These are phyloP conservation scores for Calyptomena viridis DNA, from an alignment of 2,113 vertebrate genomes.

Conservation along the genomic window DNA sequence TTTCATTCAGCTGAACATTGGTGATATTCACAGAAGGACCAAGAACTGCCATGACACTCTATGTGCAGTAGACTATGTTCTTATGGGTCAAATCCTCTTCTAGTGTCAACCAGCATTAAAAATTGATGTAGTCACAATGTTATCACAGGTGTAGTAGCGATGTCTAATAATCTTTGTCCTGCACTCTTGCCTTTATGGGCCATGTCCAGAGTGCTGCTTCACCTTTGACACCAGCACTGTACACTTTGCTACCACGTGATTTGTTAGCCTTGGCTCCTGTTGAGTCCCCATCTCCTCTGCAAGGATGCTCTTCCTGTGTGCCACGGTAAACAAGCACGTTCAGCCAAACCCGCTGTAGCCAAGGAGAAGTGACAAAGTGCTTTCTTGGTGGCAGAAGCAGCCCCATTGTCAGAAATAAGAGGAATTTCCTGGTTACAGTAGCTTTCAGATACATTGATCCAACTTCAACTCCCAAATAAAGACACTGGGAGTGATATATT, in stretches of 20 bases:
- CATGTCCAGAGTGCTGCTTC: neutral
- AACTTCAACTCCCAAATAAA: neutral
- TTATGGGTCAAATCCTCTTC: neutral
- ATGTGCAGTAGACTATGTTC: neutral
- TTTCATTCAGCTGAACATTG: neutral
- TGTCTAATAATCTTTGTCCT: neutral
- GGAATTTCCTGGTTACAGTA: conserved; percentile 11
- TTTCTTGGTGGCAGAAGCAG: neutral
- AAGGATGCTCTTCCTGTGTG: neutral
- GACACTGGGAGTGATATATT: neutral
- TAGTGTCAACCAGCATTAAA: neutral
- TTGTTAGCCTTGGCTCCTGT: rapidly evolving
- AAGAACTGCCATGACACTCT: neutral
- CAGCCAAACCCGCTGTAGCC: neutral
- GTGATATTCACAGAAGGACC: neutral
- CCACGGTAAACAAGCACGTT: neutral
- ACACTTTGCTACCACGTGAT: rapidly evolving
- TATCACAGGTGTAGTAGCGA: neutral
- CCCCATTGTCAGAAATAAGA: conserved; percentile 1
- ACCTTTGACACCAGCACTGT: neutral
- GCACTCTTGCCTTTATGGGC: neutral
- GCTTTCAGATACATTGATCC: conserved; percentile 4
- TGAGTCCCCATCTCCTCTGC: rapidly evolving
- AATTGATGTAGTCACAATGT: neutral
- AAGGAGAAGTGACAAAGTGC: neutral